Percentiles rank a stretch among this genome's conserved stretches.
phyloP scores from a whole-genome alignment of 2,888 invertebrate genomes.

The Gortyna flavago region DNA sequence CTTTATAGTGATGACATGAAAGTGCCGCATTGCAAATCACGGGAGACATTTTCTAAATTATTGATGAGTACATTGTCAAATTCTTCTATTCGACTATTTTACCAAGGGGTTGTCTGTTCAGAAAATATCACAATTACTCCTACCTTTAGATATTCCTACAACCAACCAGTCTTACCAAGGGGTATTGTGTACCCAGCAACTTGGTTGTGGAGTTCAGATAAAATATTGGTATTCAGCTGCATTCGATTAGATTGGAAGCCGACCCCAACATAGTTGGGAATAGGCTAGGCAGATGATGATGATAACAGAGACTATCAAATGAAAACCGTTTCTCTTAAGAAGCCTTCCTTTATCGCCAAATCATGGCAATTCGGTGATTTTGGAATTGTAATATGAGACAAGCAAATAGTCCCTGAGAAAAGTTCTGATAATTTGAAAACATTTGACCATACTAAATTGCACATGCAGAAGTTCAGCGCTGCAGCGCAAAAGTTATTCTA shows the following conservation, averaged over 20 bases:
- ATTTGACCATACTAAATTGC: neutral
- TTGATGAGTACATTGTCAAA: neutral
- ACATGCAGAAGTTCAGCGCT: neutral
- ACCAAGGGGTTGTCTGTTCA: too few species aligned
- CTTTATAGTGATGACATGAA: neutral
- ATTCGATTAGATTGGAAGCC: neutral
- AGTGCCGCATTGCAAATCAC: neutral
- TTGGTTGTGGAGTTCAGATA: neutral
- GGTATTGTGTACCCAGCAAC: neutral
- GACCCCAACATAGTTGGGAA: neutral
- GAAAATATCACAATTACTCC: too few species aligned
- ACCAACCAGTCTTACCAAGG: too few species aligned
- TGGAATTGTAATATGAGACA: neutral
- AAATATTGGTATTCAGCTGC: neutral
- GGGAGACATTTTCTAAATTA: neutral
- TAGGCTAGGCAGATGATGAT: neutral
- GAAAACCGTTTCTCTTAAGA: neutral
- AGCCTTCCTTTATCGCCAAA: neutral
- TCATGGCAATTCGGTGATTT: neutral
- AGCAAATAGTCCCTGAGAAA: neutral
- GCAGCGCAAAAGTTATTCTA: slow-evolving; percentile 14
- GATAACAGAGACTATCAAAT: neutral
- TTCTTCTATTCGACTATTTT: neutral
- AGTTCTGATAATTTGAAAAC: neutral
- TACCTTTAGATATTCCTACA: too few species aligned